Percentiles rank a stretch among this genome's conserved stretches.
Conservation (phyloP, 2,888 invertebrate species). For the Sinopyrophorus schimmeli region DNA sequence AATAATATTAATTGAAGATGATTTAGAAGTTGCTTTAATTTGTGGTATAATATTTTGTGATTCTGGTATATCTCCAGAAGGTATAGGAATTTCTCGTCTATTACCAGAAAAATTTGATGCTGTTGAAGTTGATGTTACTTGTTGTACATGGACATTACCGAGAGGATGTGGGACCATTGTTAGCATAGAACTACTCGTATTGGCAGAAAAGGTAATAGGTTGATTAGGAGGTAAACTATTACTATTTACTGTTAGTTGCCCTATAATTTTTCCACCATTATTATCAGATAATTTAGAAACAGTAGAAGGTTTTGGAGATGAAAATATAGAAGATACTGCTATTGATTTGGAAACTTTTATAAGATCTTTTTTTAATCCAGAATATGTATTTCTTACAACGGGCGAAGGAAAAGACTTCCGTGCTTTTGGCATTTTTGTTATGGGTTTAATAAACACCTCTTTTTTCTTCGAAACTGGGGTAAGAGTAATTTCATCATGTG, state of each 20-base stretch:
- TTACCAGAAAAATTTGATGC: conserved; percentile 1
- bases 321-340: conserved; percentile 4
- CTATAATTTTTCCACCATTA: conserved; percentile 7
- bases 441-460: conserved; percentile 48
- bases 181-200: conserved; percentile 37
- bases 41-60: conserved; percentile 50
- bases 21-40: conserved; percentile 21
- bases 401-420: conserved; percentile 49
- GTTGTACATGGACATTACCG: conserved; percentile 26
- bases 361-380: conserved; percentile 20
- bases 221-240: conserved; percentile 40
- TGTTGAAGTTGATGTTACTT: conserved; percentile 24
- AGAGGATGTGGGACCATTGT: conserved; percentile 40
- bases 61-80: conserved; percentile 4
- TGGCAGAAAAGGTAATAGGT: conserved; percentile 38
- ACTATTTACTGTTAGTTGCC: conserved; percentile 33
- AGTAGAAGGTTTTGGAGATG: conserved; percentile 7
- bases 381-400: conserved; percentile 25
- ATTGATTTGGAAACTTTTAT: conserved; percentile 8
- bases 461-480: conserved; percentile 26
- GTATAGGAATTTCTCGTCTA: background rate
- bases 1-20: conserved; percentile 6
- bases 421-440: conserved; percentile 48
- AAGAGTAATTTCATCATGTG: conserved; percentile 23
- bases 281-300: background rate